Evolutionary conservation across 2,797 vertebrate genomes (phyloP), one percentile per base, ranked within the genome.

Genomic region (Strix occidentalis): DNA sequence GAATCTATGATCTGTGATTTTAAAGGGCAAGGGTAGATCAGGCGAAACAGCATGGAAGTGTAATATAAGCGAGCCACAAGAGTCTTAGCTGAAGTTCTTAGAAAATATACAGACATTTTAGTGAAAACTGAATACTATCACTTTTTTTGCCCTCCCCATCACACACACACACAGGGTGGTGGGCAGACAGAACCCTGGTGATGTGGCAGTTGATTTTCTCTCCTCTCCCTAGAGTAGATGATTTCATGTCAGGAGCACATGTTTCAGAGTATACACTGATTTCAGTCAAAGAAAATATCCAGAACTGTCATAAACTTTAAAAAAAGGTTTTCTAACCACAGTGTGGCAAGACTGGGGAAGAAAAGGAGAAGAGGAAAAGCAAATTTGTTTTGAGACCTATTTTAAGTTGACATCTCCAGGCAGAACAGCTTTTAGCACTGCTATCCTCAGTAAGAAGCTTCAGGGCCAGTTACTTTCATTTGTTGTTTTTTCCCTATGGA

Each of bases 351-450:
- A 82, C 0, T 8, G 20, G 26, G 11, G 35, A 66, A 71, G 46
- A 78, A 89, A 90, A 7, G 39, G 24, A 79, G 37, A 88, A 63
- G 7, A 45, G 3, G 7, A 70, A 89, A 89, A 43, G 53, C 18
- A 87, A 15, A 29, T 77, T 66, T 76, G n/a, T 74, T 90, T 86
- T 70, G 33, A 91, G 79, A 89, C 35, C 45, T 72, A 83, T 83
- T 96, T 94, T 89, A 80, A 84, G 76, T 64, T 76, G 29, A 31
- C 33, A 50, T 79, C 86, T 93, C 87, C 46, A 80, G 81, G 71
- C 41, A 89, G 76, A 95, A 80, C 13, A 87, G 93, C 65, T 94
- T 95, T 83, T 39, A 95, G 78, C 57, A 78, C 9, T 77, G 50
- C 53, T 60, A 13, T 56, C 28, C 54, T 79, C 82, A 56, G 51